These are phyloP conservation scores for Propsilocerus akamusi DNA, from an alignment of 1,140 invertebrate species.

Conservation along the genomic window DNA sequence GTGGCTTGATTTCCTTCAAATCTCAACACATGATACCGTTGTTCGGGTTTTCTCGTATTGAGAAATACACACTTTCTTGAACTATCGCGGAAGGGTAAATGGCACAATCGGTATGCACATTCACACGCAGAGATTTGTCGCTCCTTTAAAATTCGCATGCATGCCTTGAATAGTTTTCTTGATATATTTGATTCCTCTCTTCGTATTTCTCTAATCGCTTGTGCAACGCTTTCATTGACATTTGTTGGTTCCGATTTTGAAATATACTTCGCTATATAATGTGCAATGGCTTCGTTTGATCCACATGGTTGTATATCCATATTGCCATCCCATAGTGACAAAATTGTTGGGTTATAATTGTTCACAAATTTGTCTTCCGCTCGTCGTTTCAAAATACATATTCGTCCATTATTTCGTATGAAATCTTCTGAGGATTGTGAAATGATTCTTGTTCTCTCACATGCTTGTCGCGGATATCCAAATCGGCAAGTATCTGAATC, in stretches of 20 bases:
- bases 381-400: slow-evolving; percentile 8
- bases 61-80: slow-evolving; percentile 16
- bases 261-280: slow-evolving; percentile 24
- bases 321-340: slow-evolving; percentile 13
- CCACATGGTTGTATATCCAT: slow-evolving; percentile 21
- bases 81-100: slow-evolving; percentile 14
- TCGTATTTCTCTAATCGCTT: slow-evolving; percentile 14
- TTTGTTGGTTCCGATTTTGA: slow-evolving; percentile 19
- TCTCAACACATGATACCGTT: slow-evolving; percentile 16
- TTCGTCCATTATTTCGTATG: not conserved
- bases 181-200: slow-evolving; percentile 12
- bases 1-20: slow-evolving; percentile 14
- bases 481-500: slow-evolving; percentile 5
- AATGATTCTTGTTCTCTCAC: not conserved
- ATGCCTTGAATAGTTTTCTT: slow-evolving; percentile 16
- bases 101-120: slow-evolving; percentile 18
- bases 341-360: slow-evolving; percentile 13
- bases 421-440: slow-evolving; percentile 1
- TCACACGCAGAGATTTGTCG: slow-evolving; percentile 17
- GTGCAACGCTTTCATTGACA: slow-evolving; percentile 10
- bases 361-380: slow-evolving; percentile 12
- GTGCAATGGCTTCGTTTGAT: slow-evolving; percentile 18
- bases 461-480: slow-evolving; percentile 5
- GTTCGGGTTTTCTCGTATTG: slow-evolving; percentile 19
- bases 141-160: not conserved